phyloP scores from a whole-genome alignment of 2,888 invertebrate genomes.

The Thereva nobilitata region DNA sequence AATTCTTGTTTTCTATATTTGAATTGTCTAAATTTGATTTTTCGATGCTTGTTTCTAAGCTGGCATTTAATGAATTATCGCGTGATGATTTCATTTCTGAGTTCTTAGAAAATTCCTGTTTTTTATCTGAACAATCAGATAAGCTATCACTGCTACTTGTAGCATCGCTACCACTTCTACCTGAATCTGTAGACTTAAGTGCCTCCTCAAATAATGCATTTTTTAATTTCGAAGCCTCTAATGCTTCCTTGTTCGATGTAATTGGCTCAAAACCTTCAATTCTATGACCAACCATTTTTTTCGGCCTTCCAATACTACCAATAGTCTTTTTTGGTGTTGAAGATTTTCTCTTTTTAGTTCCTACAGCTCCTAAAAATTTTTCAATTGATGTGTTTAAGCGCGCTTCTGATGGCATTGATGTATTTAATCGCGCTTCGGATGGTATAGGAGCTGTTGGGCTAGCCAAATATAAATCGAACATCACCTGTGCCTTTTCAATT shows the following conservation, averaged over 20 bases:
- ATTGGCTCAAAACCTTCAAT: slow-evolving; percentile 39
- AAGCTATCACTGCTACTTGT: too few relatives aligned
- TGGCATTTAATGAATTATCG: background rate
- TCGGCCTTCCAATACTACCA: slow-evolving; percentile 3
- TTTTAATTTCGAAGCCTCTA: slow-evolving; percentile 37
- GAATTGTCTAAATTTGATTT: background rate
- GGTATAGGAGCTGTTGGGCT: slow-evolving; percentile 17
- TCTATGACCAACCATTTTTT: slow-evolving; percentile 38
- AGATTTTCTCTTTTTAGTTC: slow-evolving; percentile 19
- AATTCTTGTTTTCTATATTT: background rate
- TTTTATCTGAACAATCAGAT: background rate
- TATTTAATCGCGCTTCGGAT: slow-evolving; percentile 10
- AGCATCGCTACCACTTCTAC: background rate
- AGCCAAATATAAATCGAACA: slow-evolving; percentile 27
- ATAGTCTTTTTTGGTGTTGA: slow-evolving; percentile 49
- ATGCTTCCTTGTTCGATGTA: background rate
- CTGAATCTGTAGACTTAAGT: slow-evolving; percentile 5
- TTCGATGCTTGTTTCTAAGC: background rate
- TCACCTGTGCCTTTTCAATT: slow-evolving; percentile 19
- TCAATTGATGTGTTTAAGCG: background rate
- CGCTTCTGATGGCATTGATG: slow-evolving; percentile 16
- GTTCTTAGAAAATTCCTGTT: background rate
- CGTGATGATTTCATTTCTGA: background rate
- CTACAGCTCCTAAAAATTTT: background rate
- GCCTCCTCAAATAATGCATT: slow-evolving; percentile 36